A percentile compares a stretch with the other conserved stretches of the same genome.
phyloP scores from a whole-genome alignment of 2,888 invertebrate species.

The Eumacrocentrus americanus region DNA sequence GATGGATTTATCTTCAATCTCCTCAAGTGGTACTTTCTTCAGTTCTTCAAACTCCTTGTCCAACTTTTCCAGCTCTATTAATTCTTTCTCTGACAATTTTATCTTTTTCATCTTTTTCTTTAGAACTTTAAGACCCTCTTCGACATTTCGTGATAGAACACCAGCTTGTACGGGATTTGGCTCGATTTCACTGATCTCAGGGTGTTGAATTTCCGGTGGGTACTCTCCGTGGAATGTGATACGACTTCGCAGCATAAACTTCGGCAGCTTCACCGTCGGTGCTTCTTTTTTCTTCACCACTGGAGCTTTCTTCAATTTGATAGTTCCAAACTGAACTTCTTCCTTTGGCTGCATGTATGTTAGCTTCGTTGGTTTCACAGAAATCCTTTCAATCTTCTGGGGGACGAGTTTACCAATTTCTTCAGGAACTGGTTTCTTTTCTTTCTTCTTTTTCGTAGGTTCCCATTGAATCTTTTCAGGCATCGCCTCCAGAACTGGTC shows the following conservation, averaged over 20 bases:
- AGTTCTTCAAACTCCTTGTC: slow-evolving; percentile 63
- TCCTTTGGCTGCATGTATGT: slow-evolving; percentile 67
- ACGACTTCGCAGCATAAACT: slow-evolving; percentile 74
- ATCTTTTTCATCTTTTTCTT: slow-evolving; percentile 68
- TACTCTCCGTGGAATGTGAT: slow-evolving; percentile 70
- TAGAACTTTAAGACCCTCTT: slow-evolving; percentile 72
- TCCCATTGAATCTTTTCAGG: slow-evolving; percentile 58
- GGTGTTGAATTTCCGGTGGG: slow-evolving; percentile 67
- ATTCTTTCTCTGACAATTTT: slow-evolving; percentile 65
- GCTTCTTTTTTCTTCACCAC: slow-evolving; percentile 63
- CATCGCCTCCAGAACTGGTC: slow-evolving; percentile 58
- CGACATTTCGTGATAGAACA: slow-evolving; percentile 73
- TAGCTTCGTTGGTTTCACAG: slow-evolving; percentile 68
- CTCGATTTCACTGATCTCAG: slow-evolving; percentile 63
- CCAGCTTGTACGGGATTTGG: slow-evolving; percentile 68
- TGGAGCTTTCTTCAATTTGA: slow-evolving; percentile 71
- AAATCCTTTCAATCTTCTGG: slow-evolving; percentile 68
- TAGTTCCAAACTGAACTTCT: slow-evolving; percentile 69
- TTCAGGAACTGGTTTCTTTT: slow-evolving; percentile 39
- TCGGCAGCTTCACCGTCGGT: slow-evolving; percentile 65
- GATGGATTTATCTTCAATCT: slow-evolving; percentile 53
- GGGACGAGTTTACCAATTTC: slow-evolving; percentile 55
- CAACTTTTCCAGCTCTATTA: slow-evolving; percentile 67
- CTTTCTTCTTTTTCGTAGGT: slow-evolving; percentile 50
- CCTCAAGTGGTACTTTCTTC: slow-evolving; percentile 57